A percentile compares a stretch with the other conserved stretches of the same genome.
phyloP scores from a whole-genome alignment of 1,140 invertebrate species.

The Adelges cooleyi region DNA sequence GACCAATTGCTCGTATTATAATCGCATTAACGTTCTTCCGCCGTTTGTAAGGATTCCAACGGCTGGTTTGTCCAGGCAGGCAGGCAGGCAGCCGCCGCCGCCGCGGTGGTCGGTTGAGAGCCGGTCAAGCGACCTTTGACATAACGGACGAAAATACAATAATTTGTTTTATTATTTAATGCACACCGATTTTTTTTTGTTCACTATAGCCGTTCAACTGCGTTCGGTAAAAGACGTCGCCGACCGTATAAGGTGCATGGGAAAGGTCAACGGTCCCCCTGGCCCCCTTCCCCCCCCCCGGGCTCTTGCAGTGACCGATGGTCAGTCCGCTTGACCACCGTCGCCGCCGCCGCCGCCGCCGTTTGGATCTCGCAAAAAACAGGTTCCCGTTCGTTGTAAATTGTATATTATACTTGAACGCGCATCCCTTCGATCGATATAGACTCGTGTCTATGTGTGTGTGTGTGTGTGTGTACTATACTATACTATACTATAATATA shows the following conservation, averaged over 20 bases:
- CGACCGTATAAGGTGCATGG: slow-evolving; percentile 1
- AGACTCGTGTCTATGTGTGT: too few relatives aligned
- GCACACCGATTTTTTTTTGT: slow-evolving; percentile 7
- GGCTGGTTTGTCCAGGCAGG: too few relatives aligned
- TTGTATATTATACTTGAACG: too few relatives aligned
- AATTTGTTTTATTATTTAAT: too few relatives aligned
- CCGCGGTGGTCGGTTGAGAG: background rate
- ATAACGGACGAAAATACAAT: slow-evolving; percentile 17
- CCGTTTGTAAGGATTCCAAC: too few relatives aligned
- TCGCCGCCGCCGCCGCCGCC: background rate
- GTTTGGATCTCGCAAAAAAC: slow-evolving; percentile 18
- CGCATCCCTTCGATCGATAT: too few relatives aligned
- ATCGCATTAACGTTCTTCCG: too few relatives aligned
- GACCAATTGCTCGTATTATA: too few relatives aligned
- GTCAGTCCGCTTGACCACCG: background rate
- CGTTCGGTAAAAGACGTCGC: background rate
- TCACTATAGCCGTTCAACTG: background rate
- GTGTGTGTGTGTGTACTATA: too few relatives aligned
- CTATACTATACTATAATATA: too few relatives aligned
- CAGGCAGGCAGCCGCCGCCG: too few relatives aligned
- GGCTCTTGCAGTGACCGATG: slow-evolving; percentile 9
- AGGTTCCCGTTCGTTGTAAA: slow-evolving; percentile 11
- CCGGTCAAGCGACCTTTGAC: slow-evolving; percentile 23
- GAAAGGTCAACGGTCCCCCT: slow-evolving; percentile 26
- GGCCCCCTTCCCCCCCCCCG: background rate